Evolutionary conservation across 2,888 invertebrate genomes (phyloP).

Genomic region (Tachina fera): DNA sequence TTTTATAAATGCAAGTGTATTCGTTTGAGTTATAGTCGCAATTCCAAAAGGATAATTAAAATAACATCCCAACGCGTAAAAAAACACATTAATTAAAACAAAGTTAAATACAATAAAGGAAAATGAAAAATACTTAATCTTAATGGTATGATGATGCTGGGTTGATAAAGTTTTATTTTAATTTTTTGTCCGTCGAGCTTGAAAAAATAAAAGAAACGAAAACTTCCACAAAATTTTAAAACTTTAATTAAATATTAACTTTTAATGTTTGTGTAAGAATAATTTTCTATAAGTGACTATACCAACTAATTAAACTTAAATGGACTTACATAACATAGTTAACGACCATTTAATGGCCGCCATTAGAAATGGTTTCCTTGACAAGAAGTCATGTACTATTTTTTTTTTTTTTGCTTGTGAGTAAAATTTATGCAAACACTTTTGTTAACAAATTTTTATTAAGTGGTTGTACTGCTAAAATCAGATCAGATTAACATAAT

Average conservation of each 20-base stretch:
- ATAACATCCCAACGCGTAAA: slow-evolving; percentile 43
- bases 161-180: slow-evolving; percentile 26
- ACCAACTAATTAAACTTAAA: slow-evolving; percentile 17
- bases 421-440: slow-evolving; percentile 41
- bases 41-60: slow-evolving; percentile 59
- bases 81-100: slow-evolving; percentile 57
- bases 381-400: slow-evolving; percentile 7
- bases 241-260: slow-evolving; percentile 24
- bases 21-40: slow-evolving; percentile 10
- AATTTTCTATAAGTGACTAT: background rate
- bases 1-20: background rate
- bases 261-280: background rate
- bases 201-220: background rate
- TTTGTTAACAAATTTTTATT: slow-evolving; percentile 37
- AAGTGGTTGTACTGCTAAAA: background rate
- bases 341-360: slow-evolving; percentile 65
- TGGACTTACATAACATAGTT: slow-evolving; percentile 38
- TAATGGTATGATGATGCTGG: slow-evolving; percentile 18
- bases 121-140: slow-evolving; percentile 22
- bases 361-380: slow-evolving; percentile 47
- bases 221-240: slow-evolving; percentile 27
- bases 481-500: slow-evolving; percentile 14
- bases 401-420: background rate
- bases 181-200: background rate
- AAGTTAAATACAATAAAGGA: slow-evolving; percentile 30